Base-by-base conservation (phyloP, 1,140 invertebrate species). In the Aphelinus certus region DNA sequence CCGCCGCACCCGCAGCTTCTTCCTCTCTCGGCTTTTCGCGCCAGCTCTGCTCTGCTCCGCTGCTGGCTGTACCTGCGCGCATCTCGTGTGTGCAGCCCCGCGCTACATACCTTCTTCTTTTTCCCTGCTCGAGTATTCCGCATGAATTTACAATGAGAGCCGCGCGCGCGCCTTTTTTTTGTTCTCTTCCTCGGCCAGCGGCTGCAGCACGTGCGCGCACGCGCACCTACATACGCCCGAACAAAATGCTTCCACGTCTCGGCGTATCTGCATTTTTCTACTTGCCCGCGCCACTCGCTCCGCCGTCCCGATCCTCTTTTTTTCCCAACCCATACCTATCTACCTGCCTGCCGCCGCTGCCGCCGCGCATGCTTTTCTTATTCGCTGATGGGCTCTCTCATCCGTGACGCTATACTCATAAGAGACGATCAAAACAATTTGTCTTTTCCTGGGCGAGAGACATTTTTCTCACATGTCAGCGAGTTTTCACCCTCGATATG, bases 91-190 rank as follows among this genome's bases (percentile, higher is more conserved):
- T 43, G 42, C n/a, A 55, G 48, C 53, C 62, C 53, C 48, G 7
- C 45, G 0, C 7, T 53, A 49, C 43, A 51, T 42, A 51, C 26
- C 10, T 61, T 26, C 49, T 70, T 42, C 63, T 69, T 64, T 56
- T 45, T 62, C 53, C 26, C 72, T 48, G 70, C 67, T 53, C 76
- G 73, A 66, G 78, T 81, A 81, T 84, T 82, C 77, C 76, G 71
- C 81, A 83, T 85, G 83, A 85, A 85, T 84, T 83, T 80, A 71
- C 80, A 83, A 83, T 80, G 79, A 83, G 79, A 42, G 10, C 6
- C 70, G 63, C 10, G 57, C n/a, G 48, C 46, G 46, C 49, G 73
- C 49, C 56, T 74, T 75, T 73, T 78, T 55, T n/a, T 48, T 57
- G 70, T 56, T 73, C 55, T n/a, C 69, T 26, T 26, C 26, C 26